These are phyloP conservation scores for Hydrophis major DNA, from an alignment of 2,797 vertebrate genomes.

Conservation along the genomic window DNA sequence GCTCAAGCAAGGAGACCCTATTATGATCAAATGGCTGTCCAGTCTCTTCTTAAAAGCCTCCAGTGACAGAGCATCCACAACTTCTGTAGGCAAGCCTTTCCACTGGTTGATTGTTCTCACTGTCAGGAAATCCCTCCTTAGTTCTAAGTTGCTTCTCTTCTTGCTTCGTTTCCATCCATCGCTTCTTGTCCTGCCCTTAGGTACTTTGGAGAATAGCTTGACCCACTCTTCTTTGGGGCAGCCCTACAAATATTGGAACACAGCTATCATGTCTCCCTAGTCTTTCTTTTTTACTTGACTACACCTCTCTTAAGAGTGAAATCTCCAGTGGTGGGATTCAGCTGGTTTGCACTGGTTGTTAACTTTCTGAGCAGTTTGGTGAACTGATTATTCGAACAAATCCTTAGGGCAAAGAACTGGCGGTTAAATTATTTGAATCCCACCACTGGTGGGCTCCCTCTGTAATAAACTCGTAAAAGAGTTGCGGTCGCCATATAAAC, in stretches of 20 bases:
- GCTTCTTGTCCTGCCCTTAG: background rate
- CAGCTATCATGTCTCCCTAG: no score
- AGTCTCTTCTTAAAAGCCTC: background rate
- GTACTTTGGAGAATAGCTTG: fast-evolving
- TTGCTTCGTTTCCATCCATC: background rate
- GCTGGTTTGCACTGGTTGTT: no score
- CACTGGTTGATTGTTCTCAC: background rate
- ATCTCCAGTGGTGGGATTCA: no score
- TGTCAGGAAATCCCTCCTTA: background rate
- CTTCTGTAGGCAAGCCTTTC: background rate
- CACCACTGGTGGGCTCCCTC: background rate
- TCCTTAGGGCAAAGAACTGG: no score
- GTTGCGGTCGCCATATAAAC: background rate
- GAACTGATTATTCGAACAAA: no score
- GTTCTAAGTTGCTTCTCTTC: background rate
- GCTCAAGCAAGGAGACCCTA: no score
- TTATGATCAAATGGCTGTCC: background rate
- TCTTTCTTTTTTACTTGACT: background rate
- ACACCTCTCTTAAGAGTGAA: background rate
- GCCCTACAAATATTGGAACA: no score
- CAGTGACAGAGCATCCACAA: background rate
- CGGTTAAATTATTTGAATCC: no score
- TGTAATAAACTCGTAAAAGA: background rate
- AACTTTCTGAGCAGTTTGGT: no score
- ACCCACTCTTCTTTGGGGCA: no score